These are phyloP conservation scores for Pristiophorus japonicus DNA, from an alignment of 2,113 vertebrate genomes.

Conservation along the genomic window DNA sequence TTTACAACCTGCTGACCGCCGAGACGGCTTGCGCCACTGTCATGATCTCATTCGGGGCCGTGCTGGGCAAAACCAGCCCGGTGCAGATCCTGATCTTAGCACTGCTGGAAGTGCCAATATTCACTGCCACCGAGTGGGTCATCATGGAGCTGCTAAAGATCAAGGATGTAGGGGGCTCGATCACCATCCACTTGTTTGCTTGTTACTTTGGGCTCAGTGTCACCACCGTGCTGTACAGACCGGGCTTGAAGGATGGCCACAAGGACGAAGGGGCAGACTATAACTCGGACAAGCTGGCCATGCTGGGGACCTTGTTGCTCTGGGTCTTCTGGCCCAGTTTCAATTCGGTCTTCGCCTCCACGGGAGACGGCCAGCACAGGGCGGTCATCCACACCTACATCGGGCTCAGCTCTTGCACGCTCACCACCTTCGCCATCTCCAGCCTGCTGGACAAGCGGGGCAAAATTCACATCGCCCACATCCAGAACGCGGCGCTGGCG, in stretches of 20 bases:
- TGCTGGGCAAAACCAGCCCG: constrained; percentile 69
- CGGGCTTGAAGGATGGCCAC: constrained; percentile 41
- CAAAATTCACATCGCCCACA: constrained; percentile 61
- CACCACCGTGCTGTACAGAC: constrained; percentile 63
- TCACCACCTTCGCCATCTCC: constrained; percentile 60
- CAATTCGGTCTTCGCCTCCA: constrained; percentile 58
- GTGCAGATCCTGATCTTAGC: constrained; percentile 72
- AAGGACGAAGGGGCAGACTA: constrained; percentile 58
- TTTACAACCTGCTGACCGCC: constrained; percentile 64
- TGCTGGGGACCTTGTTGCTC: constrained; percentile 68
- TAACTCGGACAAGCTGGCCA: constrained; percentile 61
- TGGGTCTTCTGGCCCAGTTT: constrained; percentile 82
- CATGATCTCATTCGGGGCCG: constrained; percentile 68
- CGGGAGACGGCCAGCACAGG: constrained; percentile 58
- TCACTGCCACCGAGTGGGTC: constrained; percentile 63
- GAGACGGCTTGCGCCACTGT: constrained; percentile 70
- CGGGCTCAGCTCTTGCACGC: constrained; percentile 56
- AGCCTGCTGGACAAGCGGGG: constrained; percentile 59
- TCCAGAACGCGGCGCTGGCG: constrained; percentile 73
- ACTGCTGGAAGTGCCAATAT: constrained; percentile 62
- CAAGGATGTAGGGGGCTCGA: constrained; percentile 69
- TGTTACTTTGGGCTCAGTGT: constrained; percentile 74
- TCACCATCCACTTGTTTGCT: constrained; percentile 72
- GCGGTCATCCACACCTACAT: constrained; percentile 67
- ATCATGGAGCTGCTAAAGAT: constrained; percentile 57